These are phyloP conservation scores for Grammomys dolichurus DNA, from an alignment of 2,113 vertebrate species.

Conservation along the genomic window DNA sequence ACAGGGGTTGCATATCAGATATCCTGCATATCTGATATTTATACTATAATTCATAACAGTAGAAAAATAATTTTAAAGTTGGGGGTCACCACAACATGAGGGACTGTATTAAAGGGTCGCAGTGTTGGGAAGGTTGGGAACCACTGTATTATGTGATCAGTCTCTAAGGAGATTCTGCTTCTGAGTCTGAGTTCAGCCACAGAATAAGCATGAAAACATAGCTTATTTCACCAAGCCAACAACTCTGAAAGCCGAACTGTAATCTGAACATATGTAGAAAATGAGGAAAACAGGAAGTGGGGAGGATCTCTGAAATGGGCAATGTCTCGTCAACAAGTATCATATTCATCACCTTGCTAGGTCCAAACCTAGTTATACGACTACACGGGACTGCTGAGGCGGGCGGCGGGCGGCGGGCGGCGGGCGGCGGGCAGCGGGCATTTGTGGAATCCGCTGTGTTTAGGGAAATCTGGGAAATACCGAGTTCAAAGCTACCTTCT, in stretches of 20 bases:
- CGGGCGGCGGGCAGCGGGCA: background rate
- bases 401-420: background rate
- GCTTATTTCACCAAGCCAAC: background rate
- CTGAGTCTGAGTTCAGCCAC: background rate
- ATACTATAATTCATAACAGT: background rate
- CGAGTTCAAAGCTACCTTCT: constrained; percentile 63
- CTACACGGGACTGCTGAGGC: background rate
- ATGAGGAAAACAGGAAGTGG: background rate
- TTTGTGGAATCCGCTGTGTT: constrained; percentile 4
- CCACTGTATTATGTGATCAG: background rate
- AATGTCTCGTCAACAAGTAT: background rate
- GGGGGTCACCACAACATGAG: background rate
- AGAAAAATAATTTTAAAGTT: background rate
- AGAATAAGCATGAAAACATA: background rate
- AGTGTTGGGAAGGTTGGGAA: background rate
- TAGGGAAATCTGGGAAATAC: constrained; percentile 76
- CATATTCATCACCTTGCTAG: background rate
- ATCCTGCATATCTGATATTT: background rate
- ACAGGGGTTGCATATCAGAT: background rate
- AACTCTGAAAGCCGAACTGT: constrained; percentile 3
- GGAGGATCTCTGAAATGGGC: background rate
- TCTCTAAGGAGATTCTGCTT: background rate
- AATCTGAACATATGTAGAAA: background rate
- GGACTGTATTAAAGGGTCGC: background rate
- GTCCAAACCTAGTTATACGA: background rate